These are phyloP conservation scores for Heteromyza rotundicornis DNA, from an alignment of 2,888 invertebrate species.

Conservation along the genomic window DNA sequence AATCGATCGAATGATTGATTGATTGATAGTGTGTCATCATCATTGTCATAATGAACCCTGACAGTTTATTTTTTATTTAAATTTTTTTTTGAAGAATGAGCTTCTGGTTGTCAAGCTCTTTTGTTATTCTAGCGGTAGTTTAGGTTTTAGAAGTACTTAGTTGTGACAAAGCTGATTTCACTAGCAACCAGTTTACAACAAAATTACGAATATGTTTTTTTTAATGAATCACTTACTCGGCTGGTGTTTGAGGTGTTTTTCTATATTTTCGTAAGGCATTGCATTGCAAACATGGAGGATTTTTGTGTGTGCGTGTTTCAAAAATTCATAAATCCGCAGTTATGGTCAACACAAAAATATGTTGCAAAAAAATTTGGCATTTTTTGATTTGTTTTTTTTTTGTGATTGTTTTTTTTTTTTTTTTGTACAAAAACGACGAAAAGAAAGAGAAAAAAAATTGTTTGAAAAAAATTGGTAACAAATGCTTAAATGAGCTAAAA, in stretches of 20 bases:
- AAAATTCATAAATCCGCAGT: slow-evolving; percentile 41
- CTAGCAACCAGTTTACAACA: slow-evolving; percentile 17
- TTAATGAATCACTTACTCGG: slow-evolving; percentile 55
- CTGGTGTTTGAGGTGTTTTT: slow-evolving; percentile 63
- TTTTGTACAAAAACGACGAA: slow-evolving; percentile 37
- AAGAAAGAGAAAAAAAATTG: slow-evolving; percentile 51
- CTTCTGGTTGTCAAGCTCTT: neutral
- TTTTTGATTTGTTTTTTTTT: slow-evolving; percentile 13
- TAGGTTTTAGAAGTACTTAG: slow-evolving; percentile 10
- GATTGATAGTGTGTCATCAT: slow-evolving; percentile 1
- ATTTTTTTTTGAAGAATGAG: neutral
- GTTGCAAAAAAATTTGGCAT: too few species aligned
- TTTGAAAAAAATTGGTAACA: slow-evolving; percentile 46
- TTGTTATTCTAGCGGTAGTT: slow-evolving; percentile 9
- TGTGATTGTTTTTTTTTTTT: slow-evolving; percentile 4
- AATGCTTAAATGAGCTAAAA: slow-evolving; percentile 26
- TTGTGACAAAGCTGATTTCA: neutral
- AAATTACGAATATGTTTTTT: slow-evolving; percentile 8
- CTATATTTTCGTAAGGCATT: slow-evolving; percentile 51
- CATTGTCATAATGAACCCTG: neutral
- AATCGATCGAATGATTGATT: too few species aligned
- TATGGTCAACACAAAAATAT: slow-evolving; percentile 34
- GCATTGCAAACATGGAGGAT: slow-evolving; percentile 47
- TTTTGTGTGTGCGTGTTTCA: slow-evolving; percentile 45
- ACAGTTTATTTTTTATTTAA: neutral